phyloP scores from a whole-genome alignment of 2,113 vertebrate species.

The Loxodonta africana region DNA sequence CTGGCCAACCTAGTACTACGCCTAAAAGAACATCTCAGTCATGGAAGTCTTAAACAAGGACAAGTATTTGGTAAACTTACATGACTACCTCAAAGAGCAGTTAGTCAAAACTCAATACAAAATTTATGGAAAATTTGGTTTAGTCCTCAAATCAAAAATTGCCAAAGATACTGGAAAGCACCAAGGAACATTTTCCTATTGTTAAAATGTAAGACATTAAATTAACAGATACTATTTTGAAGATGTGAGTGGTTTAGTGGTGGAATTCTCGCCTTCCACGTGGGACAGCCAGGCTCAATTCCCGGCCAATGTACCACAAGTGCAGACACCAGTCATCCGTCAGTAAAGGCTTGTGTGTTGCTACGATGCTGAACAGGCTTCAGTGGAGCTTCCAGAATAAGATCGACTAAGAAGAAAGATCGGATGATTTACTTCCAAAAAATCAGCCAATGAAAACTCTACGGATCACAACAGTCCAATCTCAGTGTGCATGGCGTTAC shows the following conservation, averaged over 20 bases:
- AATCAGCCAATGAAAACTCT: background rate
- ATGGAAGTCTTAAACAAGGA: constrained; percentile 60
- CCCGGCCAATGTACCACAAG: background rate
- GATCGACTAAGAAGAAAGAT: background rate
- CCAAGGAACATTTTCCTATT: constrained; percentile 29
- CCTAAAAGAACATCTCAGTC: constrained; percentile 38
- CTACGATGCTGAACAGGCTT: background rate
- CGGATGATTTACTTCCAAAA: background rate
- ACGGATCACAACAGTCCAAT: background rate
- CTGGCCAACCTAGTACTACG: background rate
- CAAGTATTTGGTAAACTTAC: constrained; percentile 5
- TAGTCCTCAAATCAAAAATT: constrained; percentile 36
- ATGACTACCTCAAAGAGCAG: constrained; percentile 48
- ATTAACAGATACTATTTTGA: background rate
- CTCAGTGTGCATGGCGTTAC: background rate
- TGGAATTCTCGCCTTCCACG: too few relatives aligned
- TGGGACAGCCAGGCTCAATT: too few relatives aligned
- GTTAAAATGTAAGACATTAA: constrained; percentile 9
- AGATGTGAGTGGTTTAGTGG: too few relatives aligned
- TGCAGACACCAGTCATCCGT: background rate
- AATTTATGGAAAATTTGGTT: constrained; percentile 41
- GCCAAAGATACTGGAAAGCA: background rate
- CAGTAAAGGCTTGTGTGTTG: background rate
- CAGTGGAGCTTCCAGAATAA: background rate
- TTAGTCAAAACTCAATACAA: constrained; percentile 35